A percentile compares a stretch with the other conserved stretches of the same genome.
These are phyloP conservation scores for Hirtodrosophila alboralis DNA, from an alignment of 2,888 invertebrate species.

Conservation along the genomic window DNA sequence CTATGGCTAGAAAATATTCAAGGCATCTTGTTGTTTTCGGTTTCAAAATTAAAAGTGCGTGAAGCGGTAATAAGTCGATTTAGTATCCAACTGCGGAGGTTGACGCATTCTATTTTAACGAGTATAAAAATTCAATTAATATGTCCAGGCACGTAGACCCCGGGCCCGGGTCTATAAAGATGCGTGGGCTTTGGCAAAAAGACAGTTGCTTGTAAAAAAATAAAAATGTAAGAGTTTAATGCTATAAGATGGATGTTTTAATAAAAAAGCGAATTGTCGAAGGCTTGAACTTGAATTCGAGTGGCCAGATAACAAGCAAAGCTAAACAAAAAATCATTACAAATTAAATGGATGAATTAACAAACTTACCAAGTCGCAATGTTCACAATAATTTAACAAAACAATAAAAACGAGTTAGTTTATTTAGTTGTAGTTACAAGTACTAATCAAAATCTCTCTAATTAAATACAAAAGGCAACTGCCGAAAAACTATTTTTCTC, in stretches of 20 bases:
- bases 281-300: constrained; percentile 31
- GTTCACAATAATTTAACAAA: no score
- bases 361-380: no score
- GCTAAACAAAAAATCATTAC: no score
- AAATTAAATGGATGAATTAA: no score
- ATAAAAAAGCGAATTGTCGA: constrained; percentile 7
- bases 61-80: constrained; percentile 46
- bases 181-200: constrained; percentile 53
- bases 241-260: constrained; percentile 12
- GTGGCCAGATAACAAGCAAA: neutral
- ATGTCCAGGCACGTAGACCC: constrained; percentile 56
- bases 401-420: no score
- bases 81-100: constrained; percentile 48
- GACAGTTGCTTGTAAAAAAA: constrained; percentile 22
- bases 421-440: no score
- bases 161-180: constrained; percentile 54
- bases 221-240: constrained; percentile 27
- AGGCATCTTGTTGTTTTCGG: constrained; percentile 40
- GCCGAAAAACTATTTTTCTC: no score
- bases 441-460: no score
- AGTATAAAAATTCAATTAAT: constrained; percentile 65
- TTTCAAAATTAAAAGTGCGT: constrained; percentile 54
- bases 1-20: constrained; percentile 30
- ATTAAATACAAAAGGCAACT: no score
- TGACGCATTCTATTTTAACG: constrained; percentile 50